A percentile compares a stretch with the other conserved stretches of the same genome.
Conservation (phyloP, 2,113 vertebrate genomes). For the Dinomys branickii region DNA sequence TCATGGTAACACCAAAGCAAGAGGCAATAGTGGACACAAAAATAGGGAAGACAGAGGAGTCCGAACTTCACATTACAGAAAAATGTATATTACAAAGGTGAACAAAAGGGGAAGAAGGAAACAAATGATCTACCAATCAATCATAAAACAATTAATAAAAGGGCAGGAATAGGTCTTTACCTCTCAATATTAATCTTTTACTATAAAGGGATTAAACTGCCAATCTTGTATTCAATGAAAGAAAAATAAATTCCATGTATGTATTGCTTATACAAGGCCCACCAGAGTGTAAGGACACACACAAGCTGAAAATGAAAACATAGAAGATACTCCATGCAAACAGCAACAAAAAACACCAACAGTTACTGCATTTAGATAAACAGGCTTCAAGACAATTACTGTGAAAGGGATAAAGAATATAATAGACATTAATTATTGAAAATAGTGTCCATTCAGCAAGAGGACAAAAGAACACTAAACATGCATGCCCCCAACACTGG, state of each 20-base stretch:
- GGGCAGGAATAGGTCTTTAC: not conserved
- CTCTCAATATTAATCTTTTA: not conserved
- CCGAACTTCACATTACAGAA: not conserved
- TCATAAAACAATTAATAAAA: not conserved
- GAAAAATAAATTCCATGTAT: not conserved
- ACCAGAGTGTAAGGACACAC: not conserved
- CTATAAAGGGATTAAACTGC: not conserved
- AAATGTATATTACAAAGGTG: not conserved
- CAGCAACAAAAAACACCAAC: not conserved
- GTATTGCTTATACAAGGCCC: not conserved
- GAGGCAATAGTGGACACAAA: not conserved
- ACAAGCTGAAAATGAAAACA: not conserved
- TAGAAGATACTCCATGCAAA: not conserved
- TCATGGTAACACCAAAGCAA: not conserved
- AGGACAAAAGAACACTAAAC: not conserved
- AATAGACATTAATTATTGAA: not conserved
- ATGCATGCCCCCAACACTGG: not conserved
- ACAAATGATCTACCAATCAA: not conserved
- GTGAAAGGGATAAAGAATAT: not conserved
- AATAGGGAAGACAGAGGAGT: not conserved
- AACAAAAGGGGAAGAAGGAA: not conserved
- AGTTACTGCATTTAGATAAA: not conserved
- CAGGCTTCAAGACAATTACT: not conserved
- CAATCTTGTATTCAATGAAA: not conserved
- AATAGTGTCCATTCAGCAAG: not conserved